Percentiles rank a stretch among this genome's conserved stretches.
Evolutionary conservation across 2,797 vertebrate genomes (phyloP).

Genomic region (Rhinatrema bivittatum): DNA sequence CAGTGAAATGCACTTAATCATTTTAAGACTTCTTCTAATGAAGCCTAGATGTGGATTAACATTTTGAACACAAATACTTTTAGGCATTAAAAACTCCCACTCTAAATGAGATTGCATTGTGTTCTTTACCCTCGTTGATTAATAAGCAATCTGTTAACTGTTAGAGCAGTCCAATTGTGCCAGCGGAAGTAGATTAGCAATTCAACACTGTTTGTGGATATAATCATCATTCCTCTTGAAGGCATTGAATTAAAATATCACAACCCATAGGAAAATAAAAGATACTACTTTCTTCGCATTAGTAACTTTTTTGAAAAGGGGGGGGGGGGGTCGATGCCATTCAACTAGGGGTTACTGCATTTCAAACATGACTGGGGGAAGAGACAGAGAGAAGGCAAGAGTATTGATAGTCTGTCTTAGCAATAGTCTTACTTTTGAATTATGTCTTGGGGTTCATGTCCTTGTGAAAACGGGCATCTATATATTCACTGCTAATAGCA

Average conservation of each 20-base stretch:
- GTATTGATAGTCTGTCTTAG: too few species aligned
- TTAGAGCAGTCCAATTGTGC: conserved; percentile 44
- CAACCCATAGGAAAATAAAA: conserved; percentile 35
- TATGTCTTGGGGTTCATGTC: too few species aligned
- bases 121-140: conserved; percentile 65
- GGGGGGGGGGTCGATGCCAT: too few species aligned
- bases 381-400: too few species aligned
- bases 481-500: too few species aligned
- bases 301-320: too few species aligned
- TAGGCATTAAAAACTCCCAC: conserved; percentile 50
- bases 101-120: conserved; percentile 61
- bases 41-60: conserved; percentile 52
- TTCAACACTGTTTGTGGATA: conserved; percentile 43
- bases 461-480: too few species aligned
- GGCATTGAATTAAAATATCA: conserved; percentile 37
- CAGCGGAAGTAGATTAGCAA: conserved; percentile 50
- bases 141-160: conserved; percentile 65
- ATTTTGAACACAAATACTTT: conserved; percentile 61
- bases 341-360: conserved; percentile 27
- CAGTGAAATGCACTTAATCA: conserved; percentile 47
- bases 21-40: conserved; percentile 51
- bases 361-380: too few species aligned
- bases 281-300: conserved; percentile 25
- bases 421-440: too few species aligned
- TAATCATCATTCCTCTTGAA: conserved; percentile 54